Evolutionary conservation across 2,113 vertebrate genomes (phyloP).

Genomic region (Microtus ochrogaster): DNA sequence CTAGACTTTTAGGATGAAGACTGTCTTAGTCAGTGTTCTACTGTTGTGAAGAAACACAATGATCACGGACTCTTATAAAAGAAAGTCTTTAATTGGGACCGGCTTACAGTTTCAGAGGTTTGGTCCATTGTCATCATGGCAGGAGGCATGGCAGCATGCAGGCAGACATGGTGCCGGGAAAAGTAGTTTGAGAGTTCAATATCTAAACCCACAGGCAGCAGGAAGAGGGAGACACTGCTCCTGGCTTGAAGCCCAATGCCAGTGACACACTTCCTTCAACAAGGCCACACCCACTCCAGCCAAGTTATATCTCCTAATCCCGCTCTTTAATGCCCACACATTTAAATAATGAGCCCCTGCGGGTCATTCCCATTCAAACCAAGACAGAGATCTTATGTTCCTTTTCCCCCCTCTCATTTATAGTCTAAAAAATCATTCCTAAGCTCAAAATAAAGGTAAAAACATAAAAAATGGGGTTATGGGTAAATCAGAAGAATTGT

Average conservation of each 20-base stretch:
- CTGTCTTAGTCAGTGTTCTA: not conserved
- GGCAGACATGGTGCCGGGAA: too few relatives aligned
- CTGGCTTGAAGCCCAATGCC: too few relatives aligned
- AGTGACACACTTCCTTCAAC: not conserved
- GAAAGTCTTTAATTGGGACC: not conserved
- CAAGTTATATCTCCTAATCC: not conserved
- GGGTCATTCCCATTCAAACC: not conserved
- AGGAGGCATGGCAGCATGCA: not conserved
- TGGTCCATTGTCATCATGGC: not conserved
- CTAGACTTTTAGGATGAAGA: not conserved
- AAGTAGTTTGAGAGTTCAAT: not conserved
- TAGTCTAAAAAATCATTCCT: constrained; percentile 1
- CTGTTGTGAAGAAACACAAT: not conserved
- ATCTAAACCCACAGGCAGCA: not conserved
- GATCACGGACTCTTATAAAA: not conserved
- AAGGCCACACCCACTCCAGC: not conserved
- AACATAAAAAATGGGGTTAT: not conserved
- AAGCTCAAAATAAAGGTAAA: constrained; percentile 18
- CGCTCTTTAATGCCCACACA: not conserved
- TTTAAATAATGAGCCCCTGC: not conserved
- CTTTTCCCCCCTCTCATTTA: not conserved
- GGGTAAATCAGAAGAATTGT: not conserved
- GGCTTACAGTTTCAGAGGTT: not conserved
- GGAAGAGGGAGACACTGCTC: not conserved
- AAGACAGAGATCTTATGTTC: not conserved